Conservation (phyloP, 2,888 invertebrate species). For the Oscheius sp. region DNA sequence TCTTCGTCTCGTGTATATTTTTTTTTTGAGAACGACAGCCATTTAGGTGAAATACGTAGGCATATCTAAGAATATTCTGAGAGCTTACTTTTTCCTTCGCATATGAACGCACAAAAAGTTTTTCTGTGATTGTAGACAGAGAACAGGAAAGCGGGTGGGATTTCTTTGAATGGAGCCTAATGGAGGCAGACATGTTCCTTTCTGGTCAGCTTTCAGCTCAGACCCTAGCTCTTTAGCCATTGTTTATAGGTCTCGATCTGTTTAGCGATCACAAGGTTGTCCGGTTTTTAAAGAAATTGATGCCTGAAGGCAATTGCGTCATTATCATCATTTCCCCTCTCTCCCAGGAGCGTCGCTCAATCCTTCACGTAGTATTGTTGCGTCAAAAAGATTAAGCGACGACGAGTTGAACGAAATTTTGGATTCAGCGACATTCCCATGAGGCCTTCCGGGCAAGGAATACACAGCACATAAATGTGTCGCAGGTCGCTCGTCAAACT, state of each 20-base stretch:
- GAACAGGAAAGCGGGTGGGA: constrained; percentile 24
- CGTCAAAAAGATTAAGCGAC: constrained; percentile 17
- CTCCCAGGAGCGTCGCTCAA: neutral
- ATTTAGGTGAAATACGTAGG: no score
- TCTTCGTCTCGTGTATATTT: neutral
- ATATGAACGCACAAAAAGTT: neutral
- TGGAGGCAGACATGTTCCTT: constrained; percentile 25
- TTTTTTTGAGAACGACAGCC: neutral
- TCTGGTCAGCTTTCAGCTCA: constrained; percentile 9
- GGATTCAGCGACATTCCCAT: neutral
- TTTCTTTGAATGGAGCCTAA: constrained; percentile 29
- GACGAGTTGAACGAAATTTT: constrained; percentile 5
- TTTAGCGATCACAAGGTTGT: no score
- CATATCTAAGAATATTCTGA: no score
- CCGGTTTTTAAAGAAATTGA: neutral
- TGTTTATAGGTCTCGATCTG: constrained; percentile 20
- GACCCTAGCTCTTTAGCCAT: neutral
- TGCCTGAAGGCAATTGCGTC: constrained; percentile 15
- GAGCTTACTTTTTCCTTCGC: no score
- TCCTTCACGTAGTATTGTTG: constrained; percentile 10
- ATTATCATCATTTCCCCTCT: constrained; percentile 7
- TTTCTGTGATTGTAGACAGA: neutral
- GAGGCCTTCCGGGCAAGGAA: neutral
- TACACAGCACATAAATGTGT: constrained; percentile 13
- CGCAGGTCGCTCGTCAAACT: neutral